Conservation (phyloP, 2,113 vertebrate genomes). For the Oostethus manadensis region DNA sequence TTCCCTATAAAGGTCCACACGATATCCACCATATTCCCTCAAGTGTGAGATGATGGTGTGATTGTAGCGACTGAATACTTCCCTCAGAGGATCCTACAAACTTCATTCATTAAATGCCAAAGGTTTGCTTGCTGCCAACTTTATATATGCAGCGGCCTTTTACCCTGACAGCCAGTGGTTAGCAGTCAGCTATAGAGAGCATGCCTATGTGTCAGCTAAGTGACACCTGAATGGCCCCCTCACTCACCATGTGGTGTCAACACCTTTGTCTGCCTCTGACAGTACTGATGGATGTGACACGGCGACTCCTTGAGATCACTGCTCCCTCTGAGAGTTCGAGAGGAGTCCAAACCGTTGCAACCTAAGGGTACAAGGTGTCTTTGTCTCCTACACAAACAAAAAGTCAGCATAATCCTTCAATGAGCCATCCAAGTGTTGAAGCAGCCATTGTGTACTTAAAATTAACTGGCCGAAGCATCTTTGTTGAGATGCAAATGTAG, state of each 20-base stretch:
- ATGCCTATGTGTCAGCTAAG: conserved; percentile 53
- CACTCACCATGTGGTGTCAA: conserved; percentile 65
- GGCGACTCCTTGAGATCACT: conserved; percentile 65
- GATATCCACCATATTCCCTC: conserved; percentile 26
- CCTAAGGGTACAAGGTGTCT: conserved; percentile 24
- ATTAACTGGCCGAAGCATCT: conserved; percentile 71
- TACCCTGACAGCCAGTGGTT: conserved; percentile 61
- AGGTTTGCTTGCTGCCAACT: conserved; percentile 32
- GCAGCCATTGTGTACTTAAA: conserved; percentile 75
- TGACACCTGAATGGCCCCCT: conserved; percentile 66
- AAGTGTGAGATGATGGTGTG: conserved; percentile 49
- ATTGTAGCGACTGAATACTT: conserved; percentile 49
- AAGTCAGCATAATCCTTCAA: conserved; percentile 39
- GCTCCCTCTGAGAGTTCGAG: conserved; percentile 43
- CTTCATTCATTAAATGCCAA: conserved; percentile 48
- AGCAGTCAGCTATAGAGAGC: conserved; percentile 52
- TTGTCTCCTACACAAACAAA: conserved; percentile 6
- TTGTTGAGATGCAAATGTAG: conserved; percentile 89
- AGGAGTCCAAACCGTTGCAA: conserved; percentile 33
- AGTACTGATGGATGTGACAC: conserved; percentile 74
- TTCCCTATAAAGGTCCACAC: not conserved
- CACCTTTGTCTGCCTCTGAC: conserved; percentile 73
- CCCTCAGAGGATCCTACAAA: conserved; percentile 39
- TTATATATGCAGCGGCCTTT: conserved; percentile 70
- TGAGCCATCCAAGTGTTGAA: conserved; percentile 62